Conservation (phyloP, 2,113 vertebrate species). For the Ornithorhynchus anatinus region DNA sequence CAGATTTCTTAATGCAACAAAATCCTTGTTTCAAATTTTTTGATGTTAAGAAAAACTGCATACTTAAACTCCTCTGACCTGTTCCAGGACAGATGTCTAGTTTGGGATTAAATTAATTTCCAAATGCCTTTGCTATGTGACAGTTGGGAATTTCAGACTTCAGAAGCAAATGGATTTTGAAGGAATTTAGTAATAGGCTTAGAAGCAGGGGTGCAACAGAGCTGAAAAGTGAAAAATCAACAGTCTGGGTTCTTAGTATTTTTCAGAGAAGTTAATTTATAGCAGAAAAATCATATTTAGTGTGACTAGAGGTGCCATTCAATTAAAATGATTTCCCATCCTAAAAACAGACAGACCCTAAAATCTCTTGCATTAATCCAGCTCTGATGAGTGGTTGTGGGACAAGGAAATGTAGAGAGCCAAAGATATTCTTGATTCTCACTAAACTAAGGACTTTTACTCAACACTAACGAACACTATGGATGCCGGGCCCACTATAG, state of each 20-base stretch:
- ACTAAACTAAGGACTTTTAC: too few relatives aligned
- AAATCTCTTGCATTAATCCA: too few relatives aligned
- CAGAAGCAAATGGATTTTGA: slow-evolving; percentile 52
- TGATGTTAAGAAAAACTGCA: background rate
- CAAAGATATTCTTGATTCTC: too few relatives aligned
- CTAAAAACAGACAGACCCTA: background rate
- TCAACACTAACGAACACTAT: too few relatives aligned
- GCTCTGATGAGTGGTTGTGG: too few relatives aligned
- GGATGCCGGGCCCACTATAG: too few relatives aligned
- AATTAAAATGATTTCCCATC: background rate
- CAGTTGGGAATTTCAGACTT: slow-evolving; percentile 48
- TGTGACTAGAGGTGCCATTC: background rate
- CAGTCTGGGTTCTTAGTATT: slow-evolving; percentile 14
- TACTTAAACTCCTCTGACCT: slow-evolving; percentile 21
- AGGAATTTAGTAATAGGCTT: slow-evolving; percentile 56
- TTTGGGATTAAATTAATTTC: slow-evolving; percentile 61
- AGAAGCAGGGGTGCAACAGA: slow-evolving; percentile 46
- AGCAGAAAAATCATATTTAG: background rate
- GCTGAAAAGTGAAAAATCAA: slow-evolving; percentile 57
- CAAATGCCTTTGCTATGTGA: slow-evolving; percentile 45
- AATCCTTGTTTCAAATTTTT: background rate
- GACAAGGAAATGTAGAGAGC: too few relatives aligned
- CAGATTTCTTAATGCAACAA: background rate
- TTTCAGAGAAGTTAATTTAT: slow-evolving; percentile 41
- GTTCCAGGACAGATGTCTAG: slow-evolving; percentile 37